Evolutionary conservation across 37 sponge, comb jelly and placozoan species (phyloP).

Genomic region (Haliclona indistincta): DNA sequence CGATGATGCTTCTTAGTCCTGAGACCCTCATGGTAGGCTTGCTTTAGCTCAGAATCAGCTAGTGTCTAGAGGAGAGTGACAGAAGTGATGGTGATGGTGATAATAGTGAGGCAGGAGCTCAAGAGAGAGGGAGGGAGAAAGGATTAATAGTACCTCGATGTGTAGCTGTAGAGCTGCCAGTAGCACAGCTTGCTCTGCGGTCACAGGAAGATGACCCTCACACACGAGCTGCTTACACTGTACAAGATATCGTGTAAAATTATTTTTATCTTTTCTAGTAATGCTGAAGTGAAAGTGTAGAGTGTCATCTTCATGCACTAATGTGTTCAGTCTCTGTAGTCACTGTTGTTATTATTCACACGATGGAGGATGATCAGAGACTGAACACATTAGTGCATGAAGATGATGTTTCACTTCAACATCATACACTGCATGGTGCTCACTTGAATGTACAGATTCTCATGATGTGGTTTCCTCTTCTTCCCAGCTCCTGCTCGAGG

Average conservation of each 20-base stretch:
- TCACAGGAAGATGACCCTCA: constrained; percentile 61
- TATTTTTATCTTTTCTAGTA: not conserved
- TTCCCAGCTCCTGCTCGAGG: not conserved
- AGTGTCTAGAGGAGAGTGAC: not conserved
- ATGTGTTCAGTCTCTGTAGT: too few species aligned
- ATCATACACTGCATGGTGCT: not conserved
- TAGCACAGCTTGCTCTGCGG: constrained; percentile 48
- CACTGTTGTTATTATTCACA: too few species aligned
- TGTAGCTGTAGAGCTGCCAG: constrained; percentile 71
- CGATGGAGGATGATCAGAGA: too few species aligned
- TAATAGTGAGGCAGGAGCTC: too few species aligned
- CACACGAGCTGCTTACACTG: constrained; percentile 68
- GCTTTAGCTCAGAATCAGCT: not conserved
- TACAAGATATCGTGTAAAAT: not conserved
- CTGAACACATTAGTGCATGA: too few species aligned
- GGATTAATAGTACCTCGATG: constrained; percentile 46
- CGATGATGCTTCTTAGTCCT: not conserved
- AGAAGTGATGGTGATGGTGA: too few species aligned
- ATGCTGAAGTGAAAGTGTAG: too few species aligned
- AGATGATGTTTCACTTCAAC: too few species aligned
- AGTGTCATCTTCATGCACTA: too few species aligned
- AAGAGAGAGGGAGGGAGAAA: not conserved
- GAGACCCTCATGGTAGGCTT: not conserved
- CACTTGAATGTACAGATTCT: constrained; percentile 74
- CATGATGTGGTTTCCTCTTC: constrained; percentile 60